Evolutionary conservation across 1,140 invertebrate species (phyloP).

Genomic region (Trichonephila clavata): DNA sequence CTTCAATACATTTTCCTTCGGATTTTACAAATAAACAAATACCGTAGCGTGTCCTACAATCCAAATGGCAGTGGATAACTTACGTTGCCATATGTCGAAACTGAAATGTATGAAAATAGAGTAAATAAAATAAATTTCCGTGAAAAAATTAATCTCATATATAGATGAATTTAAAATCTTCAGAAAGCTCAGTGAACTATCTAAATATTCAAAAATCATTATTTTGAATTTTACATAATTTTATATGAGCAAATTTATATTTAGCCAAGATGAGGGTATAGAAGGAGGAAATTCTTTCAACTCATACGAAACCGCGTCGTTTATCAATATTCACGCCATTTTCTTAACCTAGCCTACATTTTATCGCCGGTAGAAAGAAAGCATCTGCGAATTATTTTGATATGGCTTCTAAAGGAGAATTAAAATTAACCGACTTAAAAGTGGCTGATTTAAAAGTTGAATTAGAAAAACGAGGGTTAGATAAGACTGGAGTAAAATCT

Average conservation of each 20-base stretch:
- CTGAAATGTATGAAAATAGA: too few species aligned
- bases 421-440: conserved; percentile 89
- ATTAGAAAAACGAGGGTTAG: conserved; percentile 92
- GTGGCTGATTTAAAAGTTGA: conserved; percentile 93
- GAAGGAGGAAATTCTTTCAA: not conserved
- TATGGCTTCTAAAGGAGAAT: not conserved
- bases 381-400: not conserved
- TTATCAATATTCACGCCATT: conserved; percentile 25
- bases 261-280: too few species aligned
- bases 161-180: too few species aligned
- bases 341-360: not conserved
- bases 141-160: too few species aligned
- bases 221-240: too few species aligned
- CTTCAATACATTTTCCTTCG: not conserved
- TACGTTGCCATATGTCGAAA: too few species aligned
- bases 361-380: not conserved
- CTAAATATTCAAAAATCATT: too few species aligned
- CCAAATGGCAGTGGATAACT: not conserved
- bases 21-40: not conserved
- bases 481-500: conserved; percentile 93
- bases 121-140: too few species aligned
- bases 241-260: too few species aligned
- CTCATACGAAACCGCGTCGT: not conserved
- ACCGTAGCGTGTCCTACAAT: not conserved
- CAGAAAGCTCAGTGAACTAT: too few species aligned